phyloP scores from a whole-genome alignment of 2,888 invertebrate species.

The Siphlonurus alternatus region DNA sequence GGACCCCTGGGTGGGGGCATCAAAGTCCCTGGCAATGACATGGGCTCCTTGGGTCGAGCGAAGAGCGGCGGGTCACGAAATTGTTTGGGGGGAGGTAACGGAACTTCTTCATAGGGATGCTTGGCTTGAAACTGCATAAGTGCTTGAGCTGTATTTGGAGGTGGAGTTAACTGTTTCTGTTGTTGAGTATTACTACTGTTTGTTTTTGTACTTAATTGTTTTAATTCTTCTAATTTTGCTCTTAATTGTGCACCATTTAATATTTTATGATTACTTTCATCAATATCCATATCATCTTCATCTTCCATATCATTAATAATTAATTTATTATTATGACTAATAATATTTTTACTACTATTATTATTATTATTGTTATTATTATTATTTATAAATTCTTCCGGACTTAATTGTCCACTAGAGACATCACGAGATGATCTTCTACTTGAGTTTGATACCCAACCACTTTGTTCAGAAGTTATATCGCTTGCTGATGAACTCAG shows the following conservation, averaged over 20 bases:
- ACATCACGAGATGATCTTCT: constrained; percentile 32
- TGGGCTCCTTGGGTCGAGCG: constrained; percentile 20
- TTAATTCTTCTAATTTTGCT: not conserved
- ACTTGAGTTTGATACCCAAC: constrained; percentile 63
- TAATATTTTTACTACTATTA: not conserved
- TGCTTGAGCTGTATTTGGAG: constrained; percentile 2
- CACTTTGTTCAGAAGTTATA: constrained; percentile 62
- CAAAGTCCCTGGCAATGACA: constrained; percentile 24
- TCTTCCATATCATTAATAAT: not conserved
- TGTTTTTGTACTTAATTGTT: not conserved
- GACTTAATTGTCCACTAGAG: constrained; percentile 25
- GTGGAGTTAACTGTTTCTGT: not conserved
- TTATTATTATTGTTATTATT: not conserved
- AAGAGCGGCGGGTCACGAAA: constrained; percentile 63
- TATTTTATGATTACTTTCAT: not conserved
- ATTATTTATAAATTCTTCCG: constrained; percentile 11
- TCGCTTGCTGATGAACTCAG: constrained; percentile 19
- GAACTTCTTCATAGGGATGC: constrained; percentile 36
- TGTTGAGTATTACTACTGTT: too few species aligned
- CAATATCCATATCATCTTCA: not conserved
- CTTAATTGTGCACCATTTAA: not conserved
- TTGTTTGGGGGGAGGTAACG: constrained; percentile 64
- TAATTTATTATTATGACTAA: too few species aligned
- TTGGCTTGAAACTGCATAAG: constrained; percentile 4
- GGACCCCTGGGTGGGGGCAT: constrained; percentile 14